Conservation (phyloP, 2,888 invertebrate species). For the Dolichopus griseipennis region DNA sequence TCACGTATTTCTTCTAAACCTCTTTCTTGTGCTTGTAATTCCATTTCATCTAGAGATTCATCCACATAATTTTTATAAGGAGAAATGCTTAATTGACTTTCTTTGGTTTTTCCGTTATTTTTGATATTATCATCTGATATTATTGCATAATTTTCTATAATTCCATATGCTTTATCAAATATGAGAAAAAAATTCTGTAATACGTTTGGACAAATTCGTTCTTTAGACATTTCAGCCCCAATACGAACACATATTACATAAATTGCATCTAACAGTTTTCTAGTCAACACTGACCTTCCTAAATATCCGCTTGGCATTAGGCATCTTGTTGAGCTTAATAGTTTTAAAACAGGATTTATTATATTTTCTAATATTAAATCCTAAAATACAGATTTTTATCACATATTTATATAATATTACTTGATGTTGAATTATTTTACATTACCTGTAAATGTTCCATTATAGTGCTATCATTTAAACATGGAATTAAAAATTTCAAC, state of each 20-base stretch:
- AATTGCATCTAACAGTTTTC: conserved; percentile 73
- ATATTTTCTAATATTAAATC: conserved; percentile 78
- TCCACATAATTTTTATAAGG: conserved; percentile 16
- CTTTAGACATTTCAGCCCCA: conserved; percentile 68
- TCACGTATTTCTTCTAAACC: conserved; percentile 69
- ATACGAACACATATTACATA: conserved; percentile 69
- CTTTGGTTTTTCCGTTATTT: conserved; percentile 27
- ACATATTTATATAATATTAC: too few species aligned
- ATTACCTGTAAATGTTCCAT: conserved; percentile 78
- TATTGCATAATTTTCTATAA: conserved; percentile 31
- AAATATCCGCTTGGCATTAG: conserved; percentile 72
- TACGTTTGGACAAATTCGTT: conserved; percentile 62
- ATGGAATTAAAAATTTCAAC: conserved; percentile 69
- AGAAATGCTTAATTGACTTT: conserved; percentile 2
- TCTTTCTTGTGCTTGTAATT: conserved; percentile 26
- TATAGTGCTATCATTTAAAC: conserved; percentile 69
- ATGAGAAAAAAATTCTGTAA: conserved; percentile 68
- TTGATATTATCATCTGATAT: not conserved
- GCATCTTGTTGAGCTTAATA: conserved; percentile 69
- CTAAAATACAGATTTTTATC: conserved; percentile 53
- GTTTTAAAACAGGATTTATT: conserved; percentile 69
- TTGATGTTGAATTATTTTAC: not conserved
- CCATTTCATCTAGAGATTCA: conserved; percentile 20
- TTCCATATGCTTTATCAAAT: conserved; percentile 58
- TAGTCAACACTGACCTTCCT: conserved; percentile 65